Evolutionary conservation across 2,797 vertebrate genomes (phyloP), one percentile per base, ranked within the genome.

Genomic region (Thunnus albacares): DNA sequence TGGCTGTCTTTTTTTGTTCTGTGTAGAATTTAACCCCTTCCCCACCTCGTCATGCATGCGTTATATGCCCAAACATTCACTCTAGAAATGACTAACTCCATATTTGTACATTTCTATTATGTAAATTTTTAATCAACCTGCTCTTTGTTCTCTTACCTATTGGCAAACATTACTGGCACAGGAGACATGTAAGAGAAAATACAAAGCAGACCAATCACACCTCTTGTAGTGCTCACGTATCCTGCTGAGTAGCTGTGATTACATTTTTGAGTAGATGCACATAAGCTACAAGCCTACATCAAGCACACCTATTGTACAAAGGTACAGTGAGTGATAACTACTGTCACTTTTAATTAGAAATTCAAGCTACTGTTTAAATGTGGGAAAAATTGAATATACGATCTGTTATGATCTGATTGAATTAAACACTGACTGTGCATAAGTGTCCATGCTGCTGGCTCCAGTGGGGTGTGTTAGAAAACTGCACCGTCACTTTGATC

Each of bases 11-110:
- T 47, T 2, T 35, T 43, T 30, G 33, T 22, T 69, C 65, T 55
- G 20, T 68, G 33, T 49, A 55, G 26, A 47, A 70, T 35, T 79
- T 71, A 38, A 38, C 66, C 11, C 20, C 9, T 62, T 20, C 49
- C 43, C 18, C 56, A 53, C 35, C 2, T 60, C 2, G 0, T 8
- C 14, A 53, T 26, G 15, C n/a, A 3, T 38, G 2, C 45, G 28
- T 71, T 67, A 58, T 63, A 52, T 53, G 15, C 38, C 4, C 26
- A 56, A 38, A 58, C 24, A 28, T 59, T 43, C 24, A 55, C 26
- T n/a, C 12, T 33, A 17, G 30, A 35, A 53, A 53, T 38, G 30
- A 26, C 18, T 71, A 24, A 59, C 7, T 45, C n/a, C 28, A 35
- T 49, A 51, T 28, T 10, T 49, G 33, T 33, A 17, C 5, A 22